Conservation (phyloP, 1,140 invertebrate species). For the Melipona quadrifasciata region DNA sequence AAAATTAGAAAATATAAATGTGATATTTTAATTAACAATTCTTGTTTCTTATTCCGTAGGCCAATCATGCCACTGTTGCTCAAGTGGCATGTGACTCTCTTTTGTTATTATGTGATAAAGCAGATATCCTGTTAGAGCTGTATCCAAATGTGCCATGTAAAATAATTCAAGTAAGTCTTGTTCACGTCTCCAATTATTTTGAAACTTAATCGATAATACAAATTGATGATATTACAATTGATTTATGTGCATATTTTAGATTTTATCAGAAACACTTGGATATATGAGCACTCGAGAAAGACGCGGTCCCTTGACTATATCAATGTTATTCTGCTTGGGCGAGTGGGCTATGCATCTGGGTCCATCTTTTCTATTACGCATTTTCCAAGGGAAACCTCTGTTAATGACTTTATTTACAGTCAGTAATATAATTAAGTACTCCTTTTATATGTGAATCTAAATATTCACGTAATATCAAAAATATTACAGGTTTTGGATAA, state of each 20-base stretch:
- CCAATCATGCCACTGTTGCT: slow-evolving; percentile 91
- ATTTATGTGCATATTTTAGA: slow-evolving; percentile 73
- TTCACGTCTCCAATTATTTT: slow-evolving; percentile 36
- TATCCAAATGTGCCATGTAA: slow-evolving; percentile 90
- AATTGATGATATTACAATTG: neutral
- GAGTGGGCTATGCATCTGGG: slow-evolving; percentile 95
- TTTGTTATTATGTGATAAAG: slow-evolving; percentile 91
- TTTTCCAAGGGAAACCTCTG: slow-evolving; percentile 82
- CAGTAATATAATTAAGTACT: slow-evolving; percentile 43
- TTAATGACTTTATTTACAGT: slow-evolving; percentile 86
- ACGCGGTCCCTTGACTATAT: slow-evolving; percentile 86
- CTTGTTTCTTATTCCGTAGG: slow-evolving; percentile 83
- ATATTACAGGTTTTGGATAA: slow-evolving; percentile 75
- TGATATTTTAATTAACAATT: neutral
- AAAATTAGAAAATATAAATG: neutral
- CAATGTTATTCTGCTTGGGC: slow-evolving; percentile 93
- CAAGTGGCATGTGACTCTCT: slow-evolving; percentile 94
- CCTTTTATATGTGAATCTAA: neutral
- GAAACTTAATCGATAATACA: neutral
- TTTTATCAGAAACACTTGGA: slow-evolving; percentile 84
- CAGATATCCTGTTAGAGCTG: slow-evolving; percentile 86
- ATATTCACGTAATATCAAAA: slow-evolving; percentile 40
- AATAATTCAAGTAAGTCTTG: slow-evolving; percentile 86
- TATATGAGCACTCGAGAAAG: slow-evolving; percentile 81
- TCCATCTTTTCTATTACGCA: slow-evolving; percentile 78